Evolutionary conservation across 2,113 vertebrate species (phyloP).

Genomic region (Chaetodon auriga): DNA sequence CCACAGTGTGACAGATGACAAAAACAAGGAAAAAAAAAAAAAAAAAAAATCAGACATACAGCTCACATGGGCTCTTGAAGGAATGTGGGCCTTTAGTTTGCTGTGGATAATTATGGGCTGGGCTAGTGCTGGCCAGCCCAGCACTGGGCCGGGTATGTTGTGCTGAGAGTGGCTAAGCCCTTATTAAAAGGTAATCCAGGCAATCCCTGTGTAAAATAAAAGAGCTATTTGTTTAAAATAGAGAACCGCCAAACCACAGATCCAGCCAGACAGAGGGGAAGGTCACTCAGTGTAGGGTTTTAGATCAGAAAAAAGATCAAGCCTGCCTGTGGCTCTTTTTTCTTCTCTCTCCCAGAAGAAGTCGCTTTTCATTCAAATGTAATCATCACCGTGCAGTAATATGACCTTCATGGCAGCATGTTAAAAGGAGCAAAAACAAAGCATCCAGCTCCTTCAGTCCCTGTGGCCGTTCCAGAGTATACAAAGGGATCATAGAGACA

Average conservation of each 20-base stretch:
- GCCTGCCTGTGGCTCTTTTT: slow-evolving; percentile 76
- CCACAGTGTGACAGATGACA: slow-evolving; percentile 80
- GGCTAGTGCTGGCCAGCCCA: slow-evolving; percentile 40
- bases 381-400: slow-evolving; percentile 79
- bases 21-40: slow-evolving; percentile 49
- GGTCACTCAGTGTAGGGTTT: slow-evolving; percentile 76
- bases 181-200: slow-evolving; percentile 85
- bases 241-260: slow-evolving; percentile 56
- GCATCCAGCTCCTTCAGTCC: slow-evolving; percentile 74
- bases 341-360: slow-evolving; percentile 72
- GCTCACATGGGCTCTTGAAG: slow-evolving; percentile 75
- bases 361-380: slow-evolving; percentile 83
- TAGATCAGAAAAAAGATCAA: slow-evolving; percentile 78
- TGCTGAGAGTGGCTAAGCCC: slow-evolving; percentile 76
- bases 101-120: slow-evolving; percentile 73
- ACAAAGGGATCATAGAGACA: slow-evolving; percentile 77
- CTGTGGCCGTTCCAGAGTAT: slow-evolving; percentile 72
- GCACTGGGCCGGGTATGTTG: slow-evolving; percentile 57
- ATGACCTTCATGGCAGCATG: slow-evolving; percentile 83
- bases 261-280: slow-evolving; percentile 73
- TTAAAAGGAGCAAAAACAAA: slow-evolving; percentile 80
- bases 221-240: slow-evolving; percentile 82
- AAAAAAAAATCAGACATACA: slow-evolving; percentile 54
- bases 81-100: slow-evolving; percentile 76
- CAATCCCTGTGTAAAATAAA: slow-evolving; percentile 82